Conservation (phyloP, 2,113 vertebrate species). For the Electrona antarctica region DNA sequence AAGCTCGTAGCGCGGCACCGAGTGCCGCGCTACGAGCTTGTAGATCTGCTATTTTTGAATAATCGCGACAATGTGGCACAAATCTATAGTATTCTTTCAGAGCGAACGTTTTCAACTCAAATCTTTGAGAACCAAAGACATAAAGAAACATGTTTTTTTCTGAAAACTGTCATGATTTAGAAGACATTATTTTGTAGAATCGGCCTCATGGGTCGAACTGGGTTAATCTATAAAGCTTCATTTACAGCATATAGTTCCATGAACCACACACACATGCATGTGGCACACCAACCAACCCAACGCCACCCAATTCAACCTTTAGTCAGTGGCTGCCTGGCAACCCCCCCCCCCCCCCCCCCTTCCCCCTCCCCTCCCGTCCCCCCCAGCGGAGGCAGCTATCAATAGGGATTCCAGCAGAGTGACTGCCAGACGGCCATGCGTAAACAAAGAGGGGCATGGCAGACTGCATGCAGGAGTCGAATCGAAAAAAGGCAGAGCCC, state of each 20-base stretch:
- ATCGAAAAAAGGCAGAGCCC: constrained; percentile 62
- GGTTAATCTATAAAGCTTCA: background rate
- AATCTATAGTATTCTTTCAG: too few species aligned
- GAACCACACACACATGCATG: constrained; percentile 28
- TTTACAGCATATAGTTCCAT: background rate
- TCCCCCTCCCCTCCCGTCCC: constrained; percentile 63
- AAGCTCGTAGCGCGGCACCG: too few species aligned
- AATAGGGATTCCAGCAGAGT: constrained; percentile 81
- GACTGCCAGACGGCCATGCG: constrained; percentile 65
- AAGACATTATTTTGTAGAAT: too few species aligned
- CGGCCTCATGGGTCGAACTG: too few species aligned
- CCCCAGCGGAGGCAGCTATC: constrained; percentile 78
- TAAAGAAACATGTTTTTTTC: too few species aligned
- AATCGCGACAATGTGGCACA: too few species aligned
- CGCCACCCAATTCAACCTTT: background rate
- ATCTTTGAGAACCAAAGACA: too few species aligned
- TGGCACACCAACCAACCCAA: constrained; percentile 7
- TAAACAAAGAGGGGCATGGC: constrained; percentile 65
- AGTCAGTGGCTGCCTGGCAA: constrained; percentile 42
- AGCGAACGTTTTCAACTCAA: too few species aligned
- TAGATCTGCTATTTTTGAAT: too few species aligned
- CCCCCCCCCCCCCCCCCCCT: constrained; percentile 56
- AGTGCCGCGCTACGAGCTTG: too few species aligned
- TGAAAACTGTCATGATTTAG: too few species aligned
- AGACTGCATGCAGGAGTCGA: constrained; percentile 54